Conservation (phyloP, 2,113 vertebrate genomes). For the Prolemur simus region DNA sequence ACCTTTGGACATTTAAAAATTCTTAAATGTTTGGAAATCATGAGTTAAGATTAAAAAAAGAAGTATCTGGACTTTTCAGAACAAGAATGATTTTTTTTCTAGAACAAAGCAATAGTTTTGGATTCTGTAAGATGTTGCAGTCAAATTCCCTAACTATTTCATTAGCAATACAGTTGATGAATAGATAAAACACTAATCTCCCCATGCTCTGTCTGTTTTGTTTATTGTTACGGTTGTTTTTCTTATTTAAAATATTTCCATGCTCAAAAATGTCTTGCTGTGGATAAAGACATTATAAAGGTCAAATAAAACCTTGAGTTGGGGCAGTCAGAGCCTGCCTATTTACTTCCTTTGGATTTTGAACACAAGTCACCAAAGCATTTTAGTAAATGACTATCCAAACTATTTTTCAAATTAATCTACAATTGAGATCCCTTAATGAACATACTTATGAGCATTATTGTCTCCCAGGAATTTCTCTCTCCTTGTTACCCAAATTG, state of each 20-base stretch:
- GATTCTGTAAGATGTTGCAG: neutral
- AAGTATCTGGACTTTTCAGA: neutral
- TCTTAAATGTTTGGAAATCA: neutral
- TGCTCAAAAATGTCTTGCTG: neutral
- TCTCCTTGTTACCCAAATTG: neutral
- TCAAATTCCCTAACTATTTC: neutral
- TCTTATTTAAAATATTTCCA: slow-evolving; percentile 4
- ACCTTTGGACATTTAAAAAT: neutral
- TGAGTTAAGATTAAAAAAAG: slow-evolving; percentile 8
- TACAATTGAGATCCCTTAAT: neutral
- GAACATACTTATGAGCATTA: neutral
- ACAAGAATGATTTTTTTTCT: neutral
- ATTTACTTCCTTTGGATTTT: neutral
- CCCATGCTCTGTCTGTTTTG: neutral
- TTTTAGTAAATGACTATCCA: neutral
- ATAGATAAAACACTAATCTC: neutral
- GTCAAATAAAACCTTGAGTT: slow-evolving; percentile 26
- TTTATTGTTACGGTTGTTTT: neutral
- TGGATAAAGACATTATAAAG: neutral
- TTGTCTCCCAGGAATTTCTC: neutral
- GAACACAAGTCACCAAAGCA: neutral
- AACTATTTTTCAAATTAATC: neutral
- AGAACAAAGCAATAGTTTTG: neutral
- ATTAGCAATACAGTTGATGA: neutral
- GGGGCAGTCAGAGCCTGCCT: neutral